Conservation (phyloP, 2,888 invertebrate species). For the Linnaemya tessellans region DNA sequence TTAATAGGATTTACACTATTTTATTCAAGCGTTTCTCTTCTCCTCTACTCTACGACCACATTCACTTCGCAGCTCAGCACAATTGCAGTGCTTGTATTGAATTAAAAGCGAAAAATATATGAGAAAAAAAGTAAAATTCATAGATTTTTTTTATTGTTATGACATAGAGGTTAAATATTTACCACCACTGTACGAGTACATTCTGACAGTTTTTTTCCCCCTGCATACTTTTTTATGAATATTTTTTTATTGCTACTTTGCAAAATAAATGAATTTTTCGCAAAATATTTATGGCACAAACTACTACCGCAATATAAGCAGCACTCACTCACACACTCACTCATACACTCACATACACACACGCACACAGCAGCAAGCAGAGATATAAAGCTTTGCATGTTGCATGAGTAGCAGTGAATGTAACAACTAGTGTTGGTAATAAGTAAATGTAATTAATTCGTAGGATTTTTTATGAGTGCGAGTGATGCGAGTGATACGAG, state of each 20-base stretch:
- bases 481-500: constrained; percentile 56
- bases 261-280: constrained; percentile 58
- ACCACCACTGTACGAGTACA: constrained; percentile 46
- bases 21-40: constrained; percentile 62
- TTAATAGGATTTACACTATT: constrained; percentile 72
- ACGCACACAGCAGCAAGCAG: neutral
- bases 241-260: constrained; percentile 30
- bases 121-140: constrained; percentile 16
- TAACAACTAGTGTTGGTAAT: constrained; percentile 58
- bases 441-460: constrained; percentile 70
- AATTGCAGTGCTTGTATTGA: constrained; percentile 26
- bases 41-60: constrained; percentile 19
- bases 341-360: constrained; percentile 3
- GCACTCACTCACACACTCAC: neutral
- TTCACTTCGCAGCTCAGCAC: neutral
- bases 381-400: constrained; percentile 21
- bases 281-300: constrained; percentile 62
- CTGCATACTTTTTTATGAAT: constrained; percentile 2
- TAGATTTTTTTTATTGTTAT: constrained; percentile 51
- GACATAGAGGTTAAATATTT: constrained; percentile 66
- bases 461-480: constrained; percentile 41
- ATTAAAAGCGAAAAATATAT: neutral
- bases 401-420: constrained; percentile 15
- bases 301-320: constrained; percentile 35
- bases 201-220: neutral